Conservation (phyloP, 2,888 invertebrate species). For the Eucera pruinosa region DNA sequence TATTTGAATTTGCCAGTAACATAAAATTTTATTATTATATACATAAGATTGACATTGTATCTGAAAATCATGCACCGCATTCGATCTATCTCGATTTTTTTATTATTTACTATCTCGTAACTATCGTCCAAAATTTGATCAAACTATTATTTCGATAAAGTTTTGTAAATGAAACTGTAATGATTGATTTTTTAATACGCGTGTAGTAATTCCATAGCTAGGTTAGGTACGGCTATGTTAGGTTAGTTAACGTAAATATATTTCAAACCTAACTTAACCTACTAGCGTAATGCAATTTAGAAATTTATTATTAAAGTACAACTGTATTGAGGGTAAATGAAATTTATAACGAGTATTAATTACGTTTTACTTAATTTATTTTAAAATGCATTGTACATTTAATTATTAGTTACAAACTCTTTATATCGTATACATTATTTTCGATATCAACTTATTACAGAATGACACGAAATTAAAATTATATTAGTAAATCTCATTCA, state of each 20-base stretch:
- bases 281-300: background rate
- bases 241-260: constrained; percentile 7
- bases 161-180: background rate
- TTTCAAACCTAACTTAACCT: background rate
- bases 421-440: background rate
- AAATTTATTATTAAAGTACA: background rate
- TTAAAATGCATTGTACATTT: constrained; percentile 9
- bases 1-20: constrained; percentile 36
- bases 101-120: no score
- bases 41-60: background rate
- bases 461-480: background rate
- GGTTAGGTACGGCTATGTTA: background rate
- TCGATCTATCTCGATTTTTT: background rate
- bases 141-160: background rate
- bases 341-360: constrained; percentile 6
- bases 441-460: background rate
- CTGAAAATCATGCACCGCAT: background rate
- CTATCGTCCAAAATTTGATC: no score
- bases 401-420: constrained; percentile 12
- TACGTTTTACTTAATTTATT: constrained; percentile 23
- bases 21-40: background rate
- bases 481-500: background rate
- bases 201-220: background rate
- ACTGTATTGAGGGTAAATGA: background rate
- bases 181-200: background rate